Evolutionary conservation across 2,113 vertebrate genomes (phyloP), one percentile per base, ranked within the genome.

Genomic region (Ciconia maguari): DNA sequence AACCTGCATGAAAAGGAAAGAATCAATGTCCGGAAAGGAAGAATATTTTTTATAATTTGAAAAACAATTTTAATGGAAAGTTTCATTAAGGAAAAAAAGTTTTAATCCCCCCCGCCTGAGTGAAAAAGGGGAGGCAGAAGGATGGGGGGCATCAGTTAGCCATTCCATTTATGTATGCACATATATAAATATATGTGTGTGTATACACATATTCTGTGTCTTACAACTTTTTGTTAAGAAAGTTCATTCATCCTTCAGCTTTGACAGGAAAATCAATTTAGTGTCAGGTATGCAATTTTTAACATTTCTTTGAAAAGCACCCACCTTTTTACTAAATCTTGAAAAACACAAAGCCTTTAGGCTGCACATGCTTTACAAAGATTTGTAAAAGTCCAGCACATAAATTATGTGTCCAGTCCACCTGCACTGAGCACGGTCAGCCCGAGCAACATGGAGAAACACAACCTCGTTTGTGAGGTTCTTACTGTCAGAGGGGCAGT

Each of bases 41-140:
- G 5, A 70, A 16, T 48, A 16, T 29, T 36, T 64, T 87, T 49
- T 76, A 58, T n/a, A 7, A 44, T 78, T 77, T 77, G 13, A 83
- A 76, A 22, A 81, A 62, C 8, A 36, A 16, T 71, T 87, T 65
- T 36, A 57, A 66, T 75, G 3, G 21, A 42, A 90, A 55, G 4
- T 41, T 34, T 68, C 16, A 17, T 20, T 20, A 7, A 34, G 6
- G 3, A 14, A 32, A 55, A 25, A 22, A 38, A 4, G 2, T 8
- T 58, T 13, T 1, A 0, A 0, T 21, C 24, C 27, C 3, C 0
- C 4, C 0, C 2, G 8, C 3, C 16, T 11, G 3, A 22, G 5
- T 48, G 34, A 54, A 64, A 71, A 77, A 13, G 4, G 7, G 30
- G 48, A 8, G 8, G 2, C 57, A 76, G 25, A 52, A 10, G 20